Conservation (phyloP, 1,140 invertebrate species). For the Heliconius eleuchia region DNA sequence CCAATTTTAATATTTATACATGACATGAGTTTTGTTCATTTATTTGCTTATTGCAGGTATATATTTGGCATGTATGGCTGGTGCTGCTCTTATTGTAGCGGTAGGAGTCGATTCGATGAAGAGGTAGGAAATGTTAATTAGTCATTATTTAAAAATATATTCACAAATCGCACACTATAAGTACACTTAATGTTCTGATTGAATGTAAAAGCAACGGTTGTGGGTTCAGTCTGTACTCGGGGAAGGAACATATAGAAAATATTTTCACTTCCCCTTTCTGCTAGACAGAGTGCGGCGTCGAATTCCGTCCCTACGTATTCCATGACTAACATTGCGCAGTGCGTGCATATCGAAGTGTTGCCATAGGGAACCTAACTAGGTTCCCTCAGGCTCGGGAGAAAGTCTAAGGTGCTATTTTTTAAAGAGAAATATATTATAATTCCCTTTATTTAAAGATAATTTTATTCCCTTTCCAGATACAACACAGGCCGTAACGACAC, state of each 20-base stretch:
- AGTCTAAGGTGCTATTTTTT: too few relatives aligned
- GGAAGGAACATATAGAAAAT: too few relatives aligned
- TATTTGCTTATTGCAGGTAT: slow-evolving; percentile 81
- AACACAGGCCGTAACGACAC: slow-evolving; percentile 71
- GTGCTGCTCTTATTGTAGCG: slow-evolving; percentile 87
- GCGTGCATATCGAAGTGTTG: too few relatives aligned
- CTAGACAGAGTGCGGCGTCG: too few relatives aligned
- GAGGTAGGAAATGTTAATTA: slow-evolving; percentile 75
- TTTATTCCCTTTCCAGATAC: slow-evolving; percentile 75
- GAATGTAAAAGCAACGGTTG: too few relatives aligned
- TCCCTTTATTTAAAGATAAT: not conserved
- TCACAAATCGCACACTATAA: not conserved
- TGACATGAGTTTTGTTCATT: not conserved
- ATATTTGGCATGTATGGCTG: slow-evolving; percentile 89
- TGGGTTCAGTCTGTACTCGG: too few relatives aligned
- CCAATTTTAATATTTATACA: too few relatives aligned
- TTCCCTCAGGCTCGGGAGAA: too few relatives aligned
- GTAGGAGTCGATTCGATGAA: slow-evolving; percentile 90
- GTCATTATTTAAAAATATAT: not conserved
- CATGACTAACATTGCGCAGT: too few relatives aligned
- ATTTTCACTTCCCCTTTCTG: too few relatives aligned
- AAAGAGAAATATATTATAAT: not conserved
- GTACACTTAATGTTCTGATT: not conserved
- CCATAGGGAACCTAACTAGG: too few relatives aligned
- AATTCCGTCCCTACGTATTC: too few relatives aligned